These are phyloP conservation scores for Physocephala rufipes DNA, from an alignment of 2,888 invertebrate species.

Conservation along the genomic window DNA sequence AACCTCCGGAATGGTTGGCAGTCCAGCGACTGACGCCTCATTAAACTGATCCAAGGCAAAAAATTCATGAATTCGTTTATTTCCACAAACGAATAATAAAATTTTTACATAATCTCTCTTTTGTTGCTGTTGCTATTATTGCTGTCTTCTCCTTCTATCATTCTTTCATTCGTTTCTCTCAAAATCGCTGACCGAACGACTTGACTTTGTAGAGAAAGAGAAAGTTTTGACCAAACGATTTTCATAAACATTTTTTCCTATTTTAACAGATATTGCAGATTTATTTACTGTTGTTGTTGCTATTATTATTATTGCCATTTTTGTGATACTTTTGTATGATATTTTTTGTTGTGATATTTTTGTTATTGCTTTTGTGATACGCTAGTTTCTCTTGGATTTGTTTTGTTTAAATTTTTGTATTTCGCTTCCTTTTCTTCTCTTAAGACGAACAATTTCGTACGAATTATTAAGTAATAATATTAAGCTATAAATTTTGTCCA, in stretches of 20 bases:
- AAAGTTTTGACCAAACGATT: constrained; percentile 19
- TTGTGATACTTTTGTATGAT: too few species aligned
- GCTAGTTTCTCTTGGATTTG: too few species aligned
- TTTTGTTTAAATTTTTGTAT: too few species aligned
- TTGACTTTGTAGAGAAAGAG: not conserved
- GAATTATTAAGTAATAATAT: constrained; percentile 24
- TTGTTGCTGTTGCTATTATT: not conserved
- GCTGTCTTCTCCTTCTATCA: not conserved
- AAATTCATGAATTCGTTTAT: constrained; percentile 16
- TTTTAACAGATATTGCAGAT: too few species aligned
- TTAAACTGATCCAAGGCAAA: constrained; percentile 26
- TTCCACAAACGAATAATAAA: constrained; percentile 38
- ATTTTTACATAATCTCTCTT: constrained; percentile 39
- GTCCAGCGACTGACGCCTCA: not conserved
- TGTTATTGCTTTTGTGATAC: too few species aligned
- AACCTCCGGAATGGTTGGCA: not conserved
- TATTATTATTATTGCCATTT: too few species aligned
- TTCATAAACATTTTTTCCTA: not conserved
- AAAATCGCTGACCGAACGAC: constrained; percentile 32
- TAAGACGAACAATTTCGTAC: too few species aligned
- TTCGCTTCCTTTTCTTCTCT: too few species aligned
- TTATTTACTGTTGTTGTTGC: constrained; percentile 8
- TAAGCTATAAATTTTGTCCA: too few species aligned
- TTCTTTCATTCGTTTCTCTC: not conserved
- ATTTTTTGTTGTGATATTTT: too few species aligned